Evolutionary conservation across 2,888 invertebrate genomes (phyloP).

Genomic region (Phragmatobia fuliginosa): DNA sequence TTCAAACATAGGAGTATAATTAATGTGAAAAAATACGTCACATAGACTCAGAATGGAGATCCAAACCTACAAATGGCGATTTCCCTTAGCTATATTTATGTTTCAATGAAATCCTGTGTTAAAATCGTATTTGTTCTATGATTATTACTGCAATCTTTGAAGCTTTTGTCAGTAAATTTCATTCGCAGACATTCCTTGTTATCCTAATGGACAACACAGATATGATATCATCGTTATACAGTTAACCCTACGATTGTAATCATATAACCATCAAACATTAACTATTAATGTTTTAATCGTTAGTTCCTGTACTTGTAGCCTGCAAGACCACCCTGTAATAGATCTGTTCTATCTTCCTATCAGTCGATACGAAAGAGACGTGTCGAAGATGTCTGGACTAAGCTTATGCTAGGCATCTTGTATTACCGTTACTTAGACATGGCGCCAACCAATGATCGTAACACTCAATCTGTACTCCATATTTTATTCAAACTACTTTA

Average conservation of each 20-base stretch:
- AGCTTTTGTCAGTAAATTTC: neutral
- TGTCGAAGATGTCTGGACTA: slow-evolving; percentile 65
- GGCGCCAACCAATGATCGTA: slow-evolving; percentile 70
- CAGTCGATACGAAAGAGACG: slow-evolving; percentile 54
- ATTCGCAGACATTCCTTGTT: neutral
- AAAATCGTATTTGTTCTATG: neutral
- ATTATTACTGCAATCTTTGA: neutral
- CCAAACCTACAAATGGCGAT: too few relatives aligned
- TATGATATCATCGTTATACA: neutral
- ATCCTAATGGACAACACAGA: neutral
- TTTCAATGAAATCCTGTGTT: neutral
- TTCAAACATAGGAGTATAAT: neutral
- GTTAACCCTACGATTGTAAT: neutral
- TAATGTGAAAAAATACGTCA: neutral
- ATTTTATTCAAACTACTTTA: neutral
- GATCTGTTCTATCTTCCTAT: slow-evolving; percentile 41
- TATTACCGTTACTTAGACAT: slow-evolving; percentile 81
- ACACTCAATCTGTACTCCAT: slow-evolving; percentile 24
- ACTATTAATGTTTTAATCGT: slow-evolving; percentile 21
- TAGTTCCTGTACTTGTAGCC: slow-evolving; percentile 28
- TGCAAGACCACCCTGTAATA: slow-evolving; percentile 42
- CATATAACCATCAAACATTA: slow-evolving; percentile 13
- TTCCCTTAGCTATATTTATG: too few relatives aligned
- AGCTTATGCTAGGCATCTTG: slow-evolving; percentile 78
- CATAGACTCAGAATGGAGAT: neutral